Evolutionary conservation across 2,113 vertebrate species (phyloP), one percentile per base, ranked within the genome.

Genomic region (Polypterus bichir): DNA sequence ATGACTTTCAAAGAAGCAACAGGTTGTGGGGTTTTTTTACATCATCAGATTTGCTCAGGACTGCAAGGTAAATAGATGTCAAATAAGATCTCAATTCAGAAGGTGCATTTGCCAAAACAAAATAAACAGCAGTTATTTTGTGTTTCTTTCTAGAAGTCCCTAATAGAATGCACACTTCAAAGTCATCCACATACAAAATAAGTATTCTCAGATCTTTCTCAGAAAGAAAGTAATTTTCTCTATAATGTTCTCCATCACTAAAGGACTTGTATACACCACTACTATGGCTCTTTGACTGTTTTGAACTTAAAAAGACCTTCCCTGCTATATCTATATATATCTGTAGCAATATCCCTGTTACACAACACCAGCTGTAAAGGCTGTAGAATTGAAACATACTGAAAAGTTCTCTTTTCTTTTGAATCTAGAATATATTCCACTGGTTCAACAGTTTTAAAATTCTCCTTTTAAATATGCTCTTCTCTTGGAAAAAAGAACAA

Each of bases 341-440:
- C 27, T 27, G 27, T 27, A 27, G 27, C 49, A 51, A 60, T 27
- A 47, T 65, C 58, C 54, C 60, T 61, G n/a, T 52, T 6, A 6
- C 10, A 7, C 10, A 67, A 63, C 63, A 68, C 7, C 67, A 73
- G 48, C 46, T 64, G 65, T 62, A 76, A 65, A 45, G 60, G 66
- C 9, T 62, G 64, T 45, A 71, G 63, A 65, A 71, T 62, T 47
- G 67, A 66, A 60, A 71, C 44, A 71, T 76, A 72, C 2, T 76
- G 67, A 5, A 70, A 72, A 0, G 62, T 68, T 46, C 46, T 65
- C 49, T 10, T 56, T 4, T 71, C 62, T 62, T 69, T 69, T 3
- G 3, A 59, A 62, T 70, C 62, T 7, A 71, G 60, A 62, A 71
- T 66, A 61, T 74, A 72, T 57, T 74, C 68, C 5, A 68, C 0